Conservation (phyloP, 1,140 invertebrate genomes). For the Proctacanthus coquilletti region DNA sequence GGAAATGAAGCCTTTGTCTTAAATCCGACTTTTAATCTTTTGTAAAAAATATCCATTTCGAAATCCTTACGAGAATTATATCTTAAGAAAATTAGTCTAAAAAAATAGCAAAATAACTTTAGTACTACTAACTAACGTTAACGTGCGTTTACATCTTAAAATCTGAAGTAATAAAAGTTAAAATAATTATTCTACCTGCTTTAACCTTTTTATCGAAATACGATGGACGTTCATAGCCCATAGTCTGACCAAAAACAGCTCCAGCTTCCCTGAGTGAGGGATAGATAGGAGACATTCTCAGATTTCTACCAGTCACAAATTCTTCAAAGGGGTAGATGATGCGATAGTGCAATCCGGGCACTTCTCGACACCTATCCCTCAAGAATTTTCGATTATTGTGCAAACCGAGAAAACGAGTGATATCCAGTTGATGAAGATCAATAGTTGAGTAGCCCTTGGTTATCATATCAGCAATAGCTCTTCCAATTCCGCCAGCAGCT, state of each 20-base stretch:
- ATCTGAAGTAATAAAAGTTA: no score
- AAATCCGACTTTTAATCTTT: no score
- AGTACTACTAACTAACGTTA: no score
- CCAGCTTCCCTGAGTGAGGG: slow-evolving; percentile 79
- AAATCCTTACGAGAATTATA: not conserved
- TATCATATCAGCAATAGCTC: slow-evolving; percentile 78
- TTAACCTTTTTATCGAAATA: slow-evolving; percentile 61
- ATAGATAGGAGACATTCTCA: slow-evolving; percentile 93
- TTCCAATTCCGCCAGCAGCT: slow-evolving; percentile 86
- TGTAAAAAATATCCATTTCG: no score
- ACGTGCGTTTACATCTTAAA: no score
- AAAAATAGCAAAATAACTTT: not conserved
- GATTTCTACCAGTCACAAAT: slow-evolving; percentile 75
- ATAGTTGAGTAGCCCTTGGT: slow-evolving; percentile 63
- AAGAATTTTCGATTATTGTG: slow-evolving; percentile 95
- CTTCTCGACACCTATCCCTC: slow-evolving; percentile 82
- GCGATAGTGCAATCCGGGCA: slow-evolving; percentile 77
- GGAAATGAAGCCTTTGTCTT: no score
- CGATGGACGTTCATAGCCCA: slow-evolving; percentile 93
- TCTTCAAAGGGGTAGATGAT: slow-evolving; percentile 72
- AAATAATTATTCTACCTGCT: no score
- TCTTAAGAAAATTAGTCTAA: not conserved
- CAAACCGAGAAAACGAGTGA: slow-evolving; percentile 80
- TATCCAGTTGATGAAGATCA: slow-evolving; percentile 83
- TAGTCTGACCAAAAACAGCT: slow-evolving; percentile 94